phyloP scores from a whole-genome alignment of 1,140 invertebrate species.

The Bombus soroeensis region DNA sequence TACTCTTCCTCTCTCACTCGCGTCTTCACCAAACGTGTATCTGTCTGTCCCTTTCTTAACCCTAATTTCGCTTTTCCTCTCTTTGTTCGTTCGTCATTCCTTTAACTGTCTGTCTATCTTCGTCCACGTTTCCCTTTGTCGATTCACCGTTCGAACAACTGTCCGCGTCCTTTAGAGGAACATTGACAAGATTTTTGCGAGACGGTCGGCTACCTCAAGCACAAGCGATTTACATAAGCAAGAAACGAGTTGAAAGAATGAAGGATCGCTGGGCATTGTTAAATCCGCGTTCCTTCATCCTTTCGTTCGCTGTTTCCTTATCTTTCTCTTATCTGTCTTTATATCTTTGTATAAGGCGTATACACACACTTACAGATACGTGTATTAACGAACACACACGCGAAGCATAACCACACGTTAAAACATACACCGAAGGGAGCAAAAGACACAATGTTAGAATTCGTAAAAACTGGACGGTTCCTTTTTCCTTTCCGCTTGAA shows the following conservation, averaged over 20 bases:
- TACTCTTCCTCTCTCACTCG: slow-evolving; percentile 40
- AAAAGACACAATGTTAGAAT: slow-evolving; percentile 53
- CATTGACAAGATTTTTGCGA: slow-evolving; percentile 14
- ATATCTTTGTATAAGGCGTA: background rate
- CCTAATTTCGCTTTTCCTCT: too few relatives aligned
- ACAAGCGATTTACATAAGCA: slow-evolving; percentile 30
- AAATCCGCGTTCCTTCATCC: slow-evolving; percentile 35
- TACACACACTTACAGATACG: background rate
- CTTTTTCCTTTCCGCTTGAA: slow-evolving; percentile 8
- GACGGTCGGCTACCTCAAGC: slow-evolving; percentile 48
- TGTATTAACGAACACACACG: background rate
- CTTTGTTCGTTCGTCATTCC: too few relatives aligned
- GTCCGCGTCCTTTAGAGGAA: slow-evolving; percentile 2
- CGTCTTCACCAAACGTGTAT: too few relatives aligned
- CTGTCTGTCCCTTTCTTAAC: background rate
- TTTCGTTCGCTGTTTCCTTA: background rate
- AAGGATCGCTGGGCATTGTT: background rate
- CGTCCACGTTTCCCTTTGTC: background rate
- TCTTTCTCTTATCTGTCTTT: background rate
- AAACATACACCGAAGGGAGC: slow-evolving; percentile 55
- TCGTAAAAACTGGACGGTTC: slow-evolving; percentile 31
- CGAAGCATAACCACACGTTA: background rate
- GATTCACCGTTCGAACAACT: background rate
- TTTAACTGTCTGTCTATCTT: too few relatives aligned
- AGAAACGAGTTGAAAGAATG: slow-evolving; percentile 10